Conservation (phyloP, 2,113 vertebrate genomes). For the Potamarius usumacintae region DNA sequence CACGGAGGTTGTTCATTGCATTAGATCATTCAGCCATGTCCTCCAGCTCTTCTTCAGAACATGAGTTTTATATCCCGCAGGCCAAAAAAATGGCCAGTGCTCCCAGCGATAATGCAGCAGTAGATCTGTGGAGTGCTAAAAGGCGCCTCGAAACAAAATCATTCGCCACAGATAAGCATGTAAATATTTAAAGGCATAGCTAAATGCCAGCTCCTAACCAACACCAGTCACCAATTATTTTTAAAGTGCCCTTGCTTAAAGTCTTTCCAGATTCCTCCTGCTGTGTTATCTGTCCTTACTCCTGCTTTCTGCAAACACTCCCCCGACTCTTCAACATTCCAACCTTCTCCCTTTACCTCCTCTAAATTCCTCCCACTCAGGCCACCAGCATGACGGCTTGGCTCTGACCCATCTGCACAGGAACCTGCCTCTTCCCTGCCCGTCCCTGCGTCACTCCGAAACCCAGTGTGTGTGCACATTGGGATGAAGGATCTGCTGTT, state of each 20-base stretch:
- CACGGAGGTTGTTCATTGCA: neutral
- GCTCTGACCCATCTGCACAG: neutral
- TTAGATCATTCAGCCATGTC: neutral
- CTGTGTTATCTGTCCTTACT: neutral
- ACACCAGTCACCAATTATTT: neutral
- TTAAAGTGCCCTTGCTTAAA: neutral
- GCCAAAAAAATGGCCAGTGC: neutral
- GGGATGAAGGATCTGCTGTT: conserved; percentile 10
- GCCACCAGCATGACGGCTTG: conserved; percentile 19
- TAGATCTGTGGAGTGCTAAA: neutral
- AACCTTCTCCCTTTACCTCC: conserved; percentile 28
- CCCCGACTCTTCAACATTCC: conserved; percentile 30
- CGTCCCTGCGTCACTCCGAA: neutral
- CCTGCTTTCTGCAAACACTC: conserved; percentile 1
- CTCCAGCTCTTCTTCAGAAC: neutral
- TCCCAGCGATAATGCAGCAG: neutral
- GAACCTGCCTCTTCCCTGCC: conserved; percentile 31
- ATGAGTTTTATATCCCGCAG: neutral
- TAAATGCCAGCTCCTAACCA: neutral
- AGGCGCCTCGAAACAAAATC: neutral
- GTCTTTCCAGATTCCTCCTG: conserved; percentile 22
- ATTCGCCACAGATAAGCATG: neutral
- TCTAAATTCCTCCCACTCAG: conserved; percentile 41
- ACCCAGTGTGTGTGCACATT: neutral
- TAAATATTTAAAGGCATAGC: neutral